Evolutionary conservation across 2,797 vertebrate genomes (phyloP), one percentile per base, ranked within the genome.

Genomic region (Phyllotis vaccarum): DNA sequence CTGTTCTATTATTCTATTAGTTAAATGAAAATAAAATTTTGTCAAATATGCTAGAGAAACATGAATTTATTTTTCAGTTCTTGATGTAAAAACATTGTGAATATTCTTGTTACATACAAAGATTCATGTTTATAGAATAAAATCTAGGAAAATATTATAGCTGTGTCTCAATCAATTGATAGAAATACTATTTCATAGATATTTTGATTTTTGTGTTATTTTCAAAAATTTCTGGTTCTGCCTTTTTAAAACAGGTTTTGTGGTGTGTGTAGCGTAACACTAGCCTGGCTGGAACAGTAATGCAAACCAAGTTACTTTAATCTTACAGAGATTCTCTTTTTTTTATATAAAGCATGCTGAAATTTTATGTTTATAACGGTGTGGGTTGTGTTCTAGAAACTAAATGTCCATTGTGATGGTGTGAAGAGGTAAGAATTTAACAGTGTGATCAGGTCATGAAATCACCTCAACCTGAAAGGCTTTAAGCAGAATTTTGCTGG

Each of bases 1-100:
- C 29, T 58, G 12, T 64, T 75, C 83, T 80, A 64, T 92, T 24
- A 56, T 74, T 43, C 70, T 34, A 49, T 43, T 54, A 94, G 27
- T 72, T 80, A 92, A 24, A 91, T 4, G 10, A 81, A 91, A 82
- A n/a, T 40, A 91, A 68, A 74, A 81, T 89, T 78, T 74, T 40
- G 62, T 72, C 43, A 70, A 31, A 52, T 5, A n/a, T 96, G 72
- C 6, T 86, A 58, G 31, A 81, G 49, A 52, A 85, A 79, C 13
- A 29, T 2, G 17, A 14, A 46, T 82, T 90, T 90, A 62, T 82
- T 21, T 86, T 93, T 87, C n/a, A 43, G 80, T 74, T 76, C 27
- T 89, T 11, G 78, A 17, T 68, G 8, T 54, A 88, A 78, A 94
- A 94, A 78, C 79, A 54, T 70, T 81, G 31, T 5, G 79, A 54